Conservation (phyloP, 2,797 vertebrate species). For the Paedocypris micromegethes region DNA sequence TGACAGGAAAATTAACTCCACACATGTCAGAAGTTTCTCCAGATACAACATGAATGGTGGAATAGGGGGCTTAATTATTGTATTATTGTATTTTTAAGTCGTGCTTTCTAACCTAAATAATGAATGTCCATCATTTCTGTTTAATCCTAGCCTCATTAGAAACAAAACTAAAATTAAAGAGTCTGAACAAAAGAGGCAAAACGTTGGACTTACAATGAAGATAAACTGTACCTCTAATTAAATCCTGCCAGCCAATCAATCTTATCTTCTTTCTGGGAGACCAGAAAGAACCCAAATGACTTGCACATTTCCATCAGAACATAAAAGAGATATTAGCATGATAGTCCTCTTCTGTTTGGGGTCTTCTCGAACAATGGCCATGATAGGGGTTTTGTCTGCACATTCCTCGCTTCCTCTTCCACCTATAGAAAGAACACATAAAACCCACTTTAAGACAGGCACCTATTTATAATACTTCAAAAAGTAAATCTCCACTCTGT, state of each 20-base stretch:
- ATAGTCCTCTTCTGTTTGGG: conserved; percentile 33
- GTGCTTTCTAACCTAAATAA: conserved; percentile 24
- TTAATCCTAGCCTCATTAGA: conserved; percentile 43
- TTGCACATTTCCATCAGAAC: conserved; percentile 37
- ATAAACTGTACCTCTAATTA: conserved; percentile 54
- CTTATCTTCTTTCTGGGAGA: conserved; percentile 43
- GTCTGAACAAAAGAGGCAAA: conserved; percentile 40
- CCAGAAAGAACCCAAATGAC: conserved; percentile 26
- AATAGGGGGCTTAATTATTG: conserved; percentile 31
- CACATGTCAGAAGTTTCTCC: conserved; percentile 6
- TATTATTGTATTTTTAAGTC: conserved; percentile 12
- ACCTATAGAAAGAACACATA: background rate
- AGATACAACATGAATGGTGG: conserved; percentile 11
- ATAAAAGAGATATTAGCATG: conserved; percentile 47
- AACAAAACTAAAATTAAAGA: conserved; percentile 35
- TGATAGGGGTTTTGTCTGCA: conserved; percentile 13
- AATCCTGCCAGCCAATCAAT: conserved; percentile 48
- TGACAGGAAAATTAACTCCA: conserved; percentile 10
- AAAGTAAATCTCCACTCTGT: conserved; percentile 22
- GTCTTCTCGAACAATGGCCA: conserved; percentile 41
- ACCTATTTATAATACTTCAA: conserved; percentile 20
- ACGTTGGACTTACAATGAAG: conserved; percentile 22
- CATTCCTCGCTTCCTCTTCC: conserved; percentile 12
- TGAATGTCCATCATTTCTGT: conserved; percentile 38
- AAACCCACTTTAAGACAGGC: conserved; percentile 9